A percentile compares a stretch with the other conserved stretches of the same genome.
Evolutionary conservation across 1,140 invertebrate species (phyloP).

Genomic region (Caenorhabditis brenneri): DNA sequence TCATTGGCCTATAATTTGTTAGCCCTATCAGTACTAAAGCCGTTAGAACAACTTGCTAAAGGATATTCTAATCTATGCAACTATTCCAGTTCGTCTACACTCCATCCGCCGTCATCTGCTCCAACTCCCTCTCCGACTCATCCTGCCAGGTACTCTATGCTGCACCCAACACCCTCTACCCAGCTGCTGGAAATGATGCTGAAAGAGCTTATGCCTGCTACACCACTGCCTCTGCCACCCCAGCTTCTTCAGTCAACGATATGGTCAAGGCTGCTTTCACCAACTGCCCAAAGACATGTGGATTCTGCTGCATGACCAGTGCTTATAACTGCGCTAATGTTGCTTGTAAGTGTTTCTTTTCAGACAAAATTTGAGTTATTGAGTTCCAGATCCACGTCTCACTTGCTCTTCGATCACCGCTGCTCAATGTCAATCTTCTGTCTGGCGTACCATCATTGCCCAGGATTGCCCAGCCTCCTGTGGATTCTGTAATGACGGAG

Average conservation of each 20-base stretch:
- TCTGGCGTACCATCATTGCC: conserved; percentile 44
- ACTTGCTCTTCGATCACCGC: conserved; percentile 4
- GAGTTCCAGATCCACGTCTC: conserved; percentile 28
- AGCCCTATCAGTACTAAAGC: too few relatives aligned
- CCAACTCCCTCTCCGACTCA: conserved; percentile 12
- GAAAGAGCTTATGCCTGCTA: conserved; percentile 20
- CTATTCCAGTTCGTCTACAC: conserved; percentile 10
- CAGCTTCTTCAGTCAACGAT: neutral
- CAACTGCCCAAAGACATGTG: conserved; percentile 33
- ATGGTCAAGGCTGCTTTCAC: neutral
- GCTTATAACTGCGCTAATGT: conserved; percentile 4
- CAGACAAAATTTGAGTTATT: neutral
- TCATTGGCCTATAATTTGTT: too few relatives aligned
- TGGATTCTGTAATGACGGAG: conserved; percentile 45
- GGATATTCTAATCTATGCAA: too few relatives aligned
- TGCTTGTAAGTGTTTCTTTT: neutral
- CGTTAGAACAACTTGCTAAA: too few relatives aligned
- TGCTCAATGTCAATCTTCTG: conserved; percentile 12
- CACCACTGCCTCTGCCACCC: neutral
- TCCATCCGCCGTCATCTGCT: neutral
- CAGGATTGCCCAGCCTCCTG: conserved; percentile 35
- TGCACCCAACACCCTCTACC: neutral
- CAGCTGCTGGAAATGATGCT: conserved; percentile 22
- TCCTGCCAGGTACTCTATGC: conserved; percentile 14
- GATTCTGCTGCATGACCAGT: conserved; percentile 23